phyloP scores from a whole-genome alignment of 2,797 vertebrate genomes.

The Gouania willdenowi region DNA sequence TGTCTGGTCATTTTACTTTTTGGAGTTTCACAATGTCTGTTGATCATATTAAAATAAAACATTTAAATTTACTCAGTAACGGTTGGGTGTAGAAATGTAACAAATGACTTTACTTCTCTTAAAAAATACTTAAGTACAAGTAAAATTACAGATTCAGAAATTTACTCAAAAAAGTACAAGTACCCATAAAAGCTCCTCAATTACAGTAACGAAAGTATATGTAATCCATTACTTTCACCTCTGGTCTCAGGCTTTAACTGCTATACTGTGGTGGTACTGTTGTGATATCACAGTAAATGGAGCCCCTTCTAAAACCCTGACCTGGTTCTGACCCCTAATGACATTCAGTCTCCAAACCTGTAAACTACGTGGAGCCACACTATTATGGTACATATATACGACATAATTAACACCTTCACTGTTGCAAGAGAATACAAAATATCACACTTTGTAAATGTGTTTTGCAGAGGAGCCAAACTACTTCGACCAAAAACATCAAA shows the following conservation, averaged over 20 bases:
- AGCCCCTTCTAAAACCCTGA: constrained; percentile 13
- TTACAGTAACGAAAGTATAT: too few relatives aligned
- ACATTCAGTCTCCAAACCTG: constrained; percentile 8
- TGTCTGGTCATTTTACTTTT: too few relatives aligned
- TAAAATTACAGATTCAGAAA: too few relatives aligned
- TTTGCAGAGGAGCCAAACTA: constrained; percentile 34
- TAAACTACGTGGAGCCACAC: constrained; percentile 7
- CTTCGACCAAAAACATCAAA: constrained; percentile 14
- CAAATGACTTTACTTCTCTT: too few relatives aligned
- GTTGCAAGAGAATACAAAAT: constrained; percentile 15
- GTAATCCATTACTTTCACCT: too few relatives aligned
- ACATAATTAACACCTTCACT: constrained; percentile 35
- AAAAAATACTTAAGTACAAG: too few relatives aligned
- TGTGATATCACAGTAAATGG: constrained; percentile 8
- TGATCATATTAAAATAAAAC: too few relatives aligned
- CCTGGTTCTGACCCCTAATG: constrained; percentile 7
- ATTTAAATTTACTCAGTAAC: too few relatives aligned
- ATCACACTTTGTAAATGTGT: constrained; percentile 39
- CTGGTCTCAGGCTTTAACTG: not conserved
- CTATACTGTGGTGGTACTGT: constrained; percentile 1
- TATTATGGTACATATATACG: constrained; percentile 6
- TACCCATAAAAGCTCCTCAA: too few relatives aligned
- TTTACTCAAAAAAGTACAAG: too few relatives aligned
- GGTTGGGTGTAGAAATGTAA: too few relatives aligned
- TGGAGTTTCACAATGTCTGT: too few relatives aligned